Evolutionary conservation across 1,140 invertebrate genomes (phyloP), one percentile per base, ranked within the genome.

Genomic region (Heliconius congener): DNA sequence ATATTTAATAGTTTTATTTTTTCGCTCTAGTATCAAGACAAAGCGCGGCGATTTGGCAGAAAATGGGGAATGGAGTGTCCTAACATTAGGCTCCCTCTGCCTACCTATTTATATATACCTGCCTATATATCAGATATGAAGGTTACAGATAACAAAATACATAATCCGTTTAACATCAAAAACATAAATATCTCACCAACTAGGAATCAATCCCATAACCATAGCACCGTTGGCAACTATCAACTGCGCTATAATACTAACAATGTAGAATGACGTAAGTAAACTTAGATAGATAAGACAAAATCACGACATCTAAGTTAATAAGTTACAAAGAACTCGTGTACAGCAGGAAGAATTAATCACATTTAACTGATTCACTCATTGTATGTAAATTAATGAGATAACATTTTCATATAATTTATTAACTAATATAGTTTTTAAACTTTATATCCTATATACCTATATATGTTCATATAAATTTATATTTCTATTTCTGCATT

Each of bases 281-380:
- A 66, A 66, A 66, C 60, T 66, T 30, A 30, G 11, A 16, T 66
- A 66, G 23, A 50, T 23, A 75, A 71, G 77, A 78, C 34, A 74
- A 76, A 72, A 76, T 80, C 57, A 80, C 78, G 78, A 80, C 37
- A 74, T 76, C 52, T 46, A 3, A 50, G 16, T 55, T 76, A 76
- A 76, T 76, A 55, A 66, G 60, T 66, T 66, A 66, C 23, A 66
- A 27, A 16, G 60, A 66, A 66, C 60, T 66, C 60, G 13, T 66
- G 27, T 66, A 5, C 5, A 30, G 11, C 60, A 66, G 60, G 60
- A 66, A 66, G 60, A 30, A 66, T 66, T 66, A 66, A 66, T 66
- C 60, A 66, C 60, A 66, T 66, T 66, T 66, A 66, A 66, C 60
- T 66, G 23, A 66, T 66, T 27, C 60, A 66, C 11, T 13, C 13